Conservation (phyloP, 2,797 vertebrate species). For the Manis javanica region DNA sequence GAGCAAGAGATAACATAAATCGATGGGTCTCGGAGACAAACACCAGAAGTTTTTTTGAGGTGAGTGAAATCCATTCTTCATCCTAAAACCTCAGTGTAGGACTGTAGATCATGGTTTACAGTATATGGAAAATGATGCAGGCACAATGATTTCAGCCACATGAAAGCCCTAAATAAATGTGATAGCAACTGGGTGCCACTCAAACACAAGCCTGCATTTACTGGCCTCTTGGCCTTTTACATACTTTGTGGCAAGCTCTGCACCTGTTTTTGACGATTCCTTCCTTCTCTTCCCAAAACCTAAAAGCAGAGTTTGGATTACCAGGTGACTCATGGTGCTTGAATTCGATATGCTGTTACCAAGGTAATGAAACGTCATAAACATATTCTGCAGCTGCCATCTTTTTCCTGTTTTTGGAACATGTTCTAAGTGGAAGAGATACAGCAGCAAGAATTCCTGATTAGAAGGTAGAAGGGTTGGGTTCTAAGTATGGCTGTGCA, state of each 20-base stretch:
- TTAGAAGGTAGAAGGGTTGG: not conserved
- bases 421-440: not conserved
- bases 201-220: not conserved
- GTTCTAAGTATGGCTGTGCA: not conserved
- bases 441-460: not conserved
- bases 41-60: conserved; percentile 36
- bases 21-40: conserved; percentile 43
- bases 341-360: not conserved
- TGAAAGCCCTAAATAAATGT: conserved; percentile 20
- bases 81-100: not conserved
- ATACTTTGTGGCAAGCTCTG: not conserved
- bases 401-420: conserved; percentile 18
- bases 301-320: conserved; percentile 18
- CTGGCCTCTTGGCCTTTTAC: not conserved
- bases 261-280: not conserved
- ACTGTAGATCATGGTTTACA: not conserved
- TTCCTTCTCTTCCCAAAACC: not conserved
- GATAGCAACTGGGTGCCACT: not conserved
- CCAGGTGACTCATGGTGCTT: not conserved
- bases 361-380: not conserved
- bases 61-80: conserved; percentile 40
- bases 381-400: not conserved
- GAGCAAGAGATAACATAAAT: conserved; percentile 59
- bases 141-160: not conserved
- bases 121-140: conserved; percentile 33